Evolutionary conservation across 1,140 invertebrate species (phyloP).

Genomic region (Thaumatotibia leucotreta): DNA sequence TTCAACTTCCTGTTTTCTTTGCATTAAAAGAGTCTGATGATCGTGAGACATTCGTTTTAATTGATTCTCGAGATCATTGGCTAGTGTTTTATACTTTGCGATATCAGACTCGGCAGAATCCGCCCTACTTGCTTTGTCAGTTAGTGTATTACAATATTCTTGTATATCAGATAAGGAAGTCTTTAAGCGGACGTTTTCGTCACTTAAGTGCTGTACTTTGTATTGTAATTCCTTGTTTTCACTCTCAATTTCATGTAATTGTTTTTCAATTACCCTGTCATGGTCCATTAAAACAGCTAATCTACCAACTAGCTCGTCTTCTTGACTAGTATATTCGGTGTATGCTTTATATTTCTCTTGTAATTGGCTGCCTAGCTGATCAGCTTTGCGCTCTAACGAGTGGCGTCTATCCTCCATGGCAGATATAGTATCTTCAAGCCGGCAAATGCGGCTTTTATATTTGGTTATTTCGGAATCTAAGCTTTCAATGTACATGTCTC

Average conservation of each 20-base stretch:
- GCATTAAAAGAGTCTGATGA: conserved; percentile 72
- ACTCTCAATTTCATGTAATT: conserved; percentile 71
- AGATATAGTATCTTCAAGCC: conserved; percentile 78
- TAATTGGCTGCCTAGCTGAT: conserved; percentile 76
- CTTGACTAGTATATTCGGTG: conserved; percentile 75
- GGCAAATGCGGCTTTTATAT: conserved; percentile 78
- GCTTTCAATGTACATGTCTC: conserved; percentile 84
- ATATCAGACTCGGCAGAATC: conserved; percentile 49
- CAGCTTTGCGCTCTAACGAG: conserved; percentile 75
- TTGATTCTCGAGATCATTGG: conserved; percentile 68
- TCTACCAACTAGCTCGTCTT: conserved; percentile 76
- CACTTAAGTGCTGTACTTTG: conserved; percentile 66
- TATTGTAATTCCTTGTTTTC: conserved; percentile 78
- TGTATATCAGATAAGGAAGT: conserved; percentile 51
- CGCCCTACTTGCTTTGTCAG: conserved; percentile 46
- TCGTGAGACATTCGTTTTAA: conserved; percentile 75
- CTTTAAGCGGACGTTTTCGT: conserved; percentile 62
- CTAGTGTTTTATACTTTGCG: conserved; percentile 42
- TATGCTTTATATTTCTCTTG: conserved; percentile 75
- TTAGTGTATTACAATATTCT: conserved; percentile 43
- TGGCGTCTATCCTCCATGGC: conserved; percentile 76
- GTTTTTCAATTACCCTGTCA: conserved; percentile 77
- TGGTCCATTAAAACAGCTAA: conserved; percentile 75
- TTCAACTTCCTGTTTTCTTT: conserved; percentile 77
- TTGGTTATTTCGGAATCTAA: conserved; percentile 82